A percentile compares a stretch with the other conserved stretches of the same genome.
These are phyloP conservation scores for Helogale parvula DNA, from an alignment of 2,113 vertebrate species.

Conservation along the genomic window DNA sequence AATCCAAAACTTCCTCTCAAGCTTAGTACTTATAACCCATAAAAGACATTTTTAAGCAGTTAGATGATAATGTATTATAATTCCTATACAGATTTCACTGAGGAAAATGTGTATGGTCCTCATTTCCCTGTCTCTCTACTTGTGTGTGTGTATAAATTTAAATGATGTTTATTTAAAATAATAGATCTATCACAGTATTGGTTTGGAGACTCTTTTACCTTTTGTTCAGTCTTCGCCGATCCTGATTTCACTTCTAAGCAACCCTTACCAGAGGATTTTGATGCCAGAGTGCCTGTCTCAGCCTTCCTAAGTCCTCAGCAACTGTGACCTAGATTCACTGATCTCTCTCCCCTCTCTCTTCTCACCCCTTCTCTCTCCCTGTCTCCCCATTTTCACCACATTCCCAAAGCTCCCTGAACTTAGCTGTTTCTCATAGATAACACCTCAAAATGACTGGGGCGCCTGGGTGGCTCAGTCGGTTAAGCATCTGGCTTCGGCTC, in stretches of 20 bases:
- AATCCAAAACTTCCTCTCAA: background rate
- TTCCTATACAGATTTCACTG: background rate
- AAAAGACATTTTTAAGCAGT: conserved; percentile 2
- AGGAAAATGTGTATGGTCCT: background rate
- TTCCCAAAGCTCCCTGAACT: background rate
- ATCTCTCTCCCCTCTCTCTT: background rate
- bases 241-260: background rate
- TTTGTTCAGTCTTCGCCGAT: background rate
- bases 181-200: background rate
- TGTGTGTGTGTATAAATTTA: background rate
- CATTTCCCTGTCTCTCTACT: background rate
- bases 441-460: background rate
- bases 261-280: background rate
- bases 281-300: no score
- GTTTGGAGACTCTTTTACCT: background rate
- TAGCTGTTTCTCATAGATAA: background rate
- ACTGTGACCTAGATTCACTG: background rate
- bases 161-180: background rate
- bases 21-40: background rate
- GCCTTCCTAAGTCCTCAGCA: background rate
- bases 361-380: no score
- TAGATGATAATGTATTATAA: background rate
- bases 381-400: background rate
- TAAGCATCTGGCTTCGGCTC: no score
- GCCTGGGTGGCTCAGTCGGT: no score